These are phyloP conservation scores for Cyclura pinguis DNA, from an alignment of 2,797 vertebrate genomes.

Conservation along the genomic window DNA sequence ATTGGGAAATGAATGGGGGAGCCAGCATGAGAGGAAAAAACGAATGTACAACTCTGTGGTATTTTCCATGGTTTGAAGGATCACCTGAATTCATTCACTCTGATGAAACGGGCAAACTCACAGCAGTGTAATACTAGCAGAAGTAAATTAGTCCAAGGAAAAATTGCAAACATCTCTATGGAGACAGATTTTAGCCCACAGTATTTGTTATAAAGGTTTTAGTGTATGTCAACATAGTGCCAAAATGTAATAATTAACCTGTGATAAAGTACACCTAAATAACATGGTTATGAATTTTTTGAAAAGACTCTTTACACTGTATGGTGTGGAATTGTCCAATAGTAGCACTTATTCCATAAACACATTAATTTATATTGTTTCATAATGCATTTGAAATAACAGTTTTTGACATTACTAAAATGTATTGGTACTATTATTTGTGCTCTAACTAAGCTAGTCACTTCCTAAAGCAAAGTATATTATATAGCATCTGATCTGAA, in stretches of 20 bases:
- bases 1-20: background rate
- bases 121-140: constrained; percentile 56
- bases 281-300: constrained; percentile 54
- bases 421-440: constrained; percentile 65
- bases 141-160: constrained; percentile 64
- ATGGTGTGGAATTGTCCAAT: constrained; percentile 62
- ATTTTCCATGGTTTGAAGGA: background rate
- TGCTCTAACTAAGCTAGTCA: constrained; percentile 57
- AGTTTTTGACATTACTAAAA: constrained; percentile 71
- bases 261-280: constrained; percentile 72
- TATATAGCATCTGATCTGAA: constrained; percentile 65
- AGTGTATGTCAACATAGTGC: constrained; percentile 7
- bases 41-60: background rate
- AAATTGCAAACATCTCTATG: constrained; percentile 14
- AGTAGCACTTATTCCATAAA: constrained; percentile 70
- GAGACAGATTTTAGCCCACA: constrained; percentile 12
- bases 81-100: constrained; percentile 3
- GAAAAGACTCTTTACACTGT: constrained; percentile 66
- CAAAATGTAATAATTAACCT: constrained; percentile 51
- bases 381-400: constrained; percentile 72
- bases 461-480: constrained; percentile 70
- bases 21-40: background rate
- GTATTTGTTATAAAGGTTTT: constrained; percentile 18
- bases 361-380: constrained; percentile 68
- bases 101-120: constrained; percentile 68